Evolutionary conservation across 2,797 vertebrate species (phyloP).

Genomic region (Sphenodon punctatus): DNA sequence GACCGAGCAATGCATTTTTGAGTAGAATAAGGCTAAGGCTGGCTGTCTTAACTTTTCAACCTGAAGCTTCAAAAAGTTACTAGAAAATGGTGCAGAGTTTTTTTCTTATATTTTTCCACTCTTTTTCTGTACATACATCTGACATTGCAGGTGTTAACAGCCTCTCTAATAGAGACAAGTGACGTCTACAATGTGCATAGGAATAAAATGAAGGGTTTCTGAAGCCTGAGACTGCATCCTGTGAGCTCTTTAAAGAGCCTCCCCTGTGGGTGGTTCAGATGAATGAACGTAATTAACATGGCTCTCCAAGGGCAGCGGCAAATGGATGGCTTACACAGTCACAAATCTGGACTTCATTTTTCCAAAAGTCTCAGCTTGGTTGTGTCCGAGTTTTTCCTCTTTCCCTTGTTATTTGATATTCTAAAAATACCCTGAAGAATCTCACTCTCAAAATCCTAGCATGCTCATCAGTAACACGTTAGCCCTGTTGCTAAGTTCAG

Average conservation of each 20-base stretch:
- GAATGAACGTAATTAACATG: slow-evolving; percentile 71
- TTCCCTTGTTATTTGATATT: not conserved
- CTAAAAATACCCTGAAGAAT: slow-evolving; percentile 44
- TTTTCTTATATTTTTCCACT: not conserved
- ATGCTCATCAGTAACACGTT: slow-evolving; percentile 34
- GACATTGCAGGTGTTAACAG: slow-evolving; percentile 2
- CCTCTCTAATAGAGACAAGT: not conserved
- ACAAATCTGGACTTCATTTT: slow-evolving; percentile 37
- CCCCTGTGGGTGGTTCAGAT: slow-evolving; percentile 64
- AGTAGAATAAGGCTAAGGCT: no score
- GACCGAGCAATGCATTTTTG: no score
- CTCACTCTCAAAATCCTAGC: slow-evolving; percentile 35
- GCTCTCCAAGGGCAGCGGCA: slow-evolving; percentile 71
- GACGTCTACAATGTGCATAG: not conserved
- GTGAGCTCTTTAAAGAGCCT: slow-evolving; percentile 67
- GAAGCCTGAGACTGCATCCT: slow-evolving; percentile 54
- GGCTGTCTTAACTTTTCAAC: no score
- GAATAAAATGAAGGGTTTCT: slow-evolving; percentile 51
- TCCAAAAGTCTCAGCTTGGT: slow-evolving; percentile 40
- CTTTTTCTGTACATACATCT: not conserved
- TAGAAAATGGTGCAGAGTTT: not conserved
- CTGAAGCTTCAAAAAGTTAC: no score
- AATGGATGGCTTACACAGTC: slow-evolving; percentile 56
- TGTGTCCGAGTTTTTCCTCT: slow-evolving; percentile 22
- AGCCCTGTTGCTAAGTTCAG: slow-evolving; percentile 36